Evolutionary conservation across 2,888 invertebrate genomes (phyloP).

Genomic region (Melipona bicolor): DNA sequence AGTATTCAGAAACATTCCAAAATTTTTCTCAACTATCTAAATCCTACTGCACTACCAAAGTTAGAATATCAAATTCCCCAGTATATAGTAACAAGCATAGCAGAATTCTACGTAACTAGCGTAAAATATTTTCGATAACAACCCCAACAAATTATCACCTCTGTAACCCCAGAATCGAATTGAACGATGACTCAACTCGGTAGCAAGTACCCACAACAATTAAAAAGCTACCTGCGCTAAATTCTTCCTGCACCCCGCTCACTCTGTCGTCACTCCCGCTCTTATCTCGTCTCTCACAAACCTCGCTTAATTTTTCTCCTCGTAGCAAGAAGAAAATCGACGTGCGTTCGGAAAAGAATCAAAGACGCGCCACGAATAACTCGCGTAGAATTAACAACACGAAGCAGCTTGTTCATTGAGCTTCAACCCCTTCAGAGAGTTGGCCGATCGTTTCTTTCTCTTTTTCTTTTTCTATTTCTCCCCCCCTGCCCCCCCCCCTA

Average conservation of each 20-base stretch:
- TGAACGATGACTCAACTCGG: background rate
- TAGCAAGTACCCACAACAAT: background rate
- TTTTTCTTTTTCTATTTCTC: background rate
- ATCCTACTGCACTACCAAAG: too few species aligned
- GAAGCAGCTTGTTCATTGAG: conserved; percentile 54
- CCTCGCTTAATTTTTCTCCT: background rate
- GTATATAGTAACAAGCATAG: too few species aligned
- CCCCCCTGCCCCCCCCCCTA: too few species aligned
- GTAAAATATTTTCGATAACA: background rate
- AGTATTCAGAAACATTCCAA: too few species aligned
- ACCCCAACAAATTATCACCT: background rate
- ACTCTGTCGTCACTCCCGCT: background rate
- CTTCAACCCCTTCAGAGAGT: conserved; percentile 56
- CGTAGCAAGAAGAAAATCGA: background rate
- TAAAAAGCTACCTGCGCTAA: background rate
- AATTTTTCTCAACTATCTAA: too few species aligned
- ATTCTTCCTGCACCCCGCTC: background rate
- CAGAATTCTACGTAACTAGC: background rate
- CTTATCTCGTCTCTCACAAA: background rate
- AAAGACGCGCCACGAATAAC: background rate
- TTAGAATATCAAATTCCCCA: too few species aligned
- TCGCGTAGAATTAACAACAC: conserved; percentile 29
- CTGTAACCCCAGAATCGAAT: background rate
- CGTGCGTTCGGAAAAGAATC: background rate
- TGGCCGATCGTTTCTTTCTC: conserved; percentile 38